Percentiles rank a stretch among this genome's conserved stretches.
These are phyloP conservation scores for Dolomedes plantarius DNA, from an alignment of 2,888 invertebrate species.

Conservation along the genomic window DNA sequence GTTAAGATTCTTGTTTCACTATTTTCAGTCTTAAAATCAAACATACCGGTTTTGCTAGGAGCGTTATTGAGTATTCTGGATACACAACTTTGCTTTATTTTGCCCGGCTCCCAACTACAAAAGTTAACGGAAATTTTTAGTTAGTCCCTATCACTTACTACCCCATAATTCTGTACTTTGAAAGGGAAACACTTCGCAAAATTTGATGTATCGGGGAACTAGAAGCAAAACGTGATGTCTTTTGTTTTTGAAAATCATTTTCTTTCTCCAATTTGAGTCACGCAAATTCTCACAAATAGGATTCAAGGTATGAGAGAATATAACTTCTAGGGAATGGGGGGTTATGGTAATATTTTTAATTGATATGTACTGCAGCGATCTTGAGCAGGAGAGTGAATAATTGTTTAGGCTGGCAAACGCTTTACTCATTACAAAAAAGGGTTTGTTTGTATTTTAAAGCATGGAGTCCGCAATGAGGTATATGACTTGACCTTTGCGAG, in stretches of 20 bases:
- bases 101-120: too few species aligned
- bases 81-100: too few species aligned
- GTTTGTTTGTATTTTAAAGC: too few species aligned
- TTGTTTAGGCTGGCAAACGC: background rate
- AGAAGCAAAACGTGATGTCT: background rate
- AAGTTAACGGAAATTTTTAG: background rate
- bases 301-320: background rate
- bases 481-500: too few species aligned
- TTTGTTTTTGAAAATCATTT: constrained; percentile 52
- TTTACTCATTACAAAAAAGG: too few species aligned
- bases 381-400: background rate
- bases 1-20: too few species aligned
- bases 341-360: background rate
- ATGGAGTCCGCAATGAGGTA: too few species aligned
- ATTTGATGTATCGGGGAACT: constrained; percentile 32
- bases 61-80: too few species aligned
- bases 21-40: too few species aligned
- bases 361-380: background rate
- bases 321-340: background rate
- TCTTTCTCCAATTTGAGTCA: constrained; percentile 19
- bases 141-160: background rate
- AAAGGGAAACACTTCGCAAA: background rate
- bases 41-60: too few species aligned
- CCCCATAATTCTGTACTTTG: background rate
- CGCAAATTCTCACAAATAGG: constrained; percentile 8